Conservation (phyloP, 2,888 invertebrate genomes). For the Dolomedes plantarius region DNA sequence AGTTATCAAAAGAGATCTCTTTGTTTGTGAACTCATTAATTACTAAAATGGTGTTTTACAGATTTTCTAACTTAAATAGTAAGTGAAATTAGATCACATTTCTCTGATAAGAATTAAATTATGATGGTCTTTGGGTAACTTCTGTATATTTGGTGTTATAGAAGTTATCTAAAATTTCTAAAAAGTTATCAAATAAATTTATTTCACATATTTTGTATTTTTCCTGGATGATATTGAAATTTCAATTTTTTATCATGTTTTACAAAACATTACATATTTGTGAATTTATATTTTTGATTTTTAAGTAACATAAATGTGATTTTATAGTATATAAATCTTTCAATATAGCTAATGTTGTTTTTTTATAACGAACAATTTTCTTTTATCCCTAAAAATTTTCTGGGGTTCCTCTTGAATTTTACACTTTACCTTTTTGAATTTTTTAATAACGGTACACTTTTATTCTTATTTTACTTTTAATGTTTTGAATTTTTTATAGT, state of each 20-base stretch:
- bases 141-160: background rate
- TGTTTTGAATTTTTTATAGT: slow-evolving; percentile 7
- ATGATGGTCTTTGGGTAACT: background rate
- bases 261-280: background rate
- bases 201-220: too few species aligned
- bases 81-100: background rate
- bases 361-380: too few species aligned
- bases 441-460: too few species aligned
- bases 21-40: background rate
- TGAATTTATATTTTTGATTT: background rate
- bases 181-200: too few species aligned
- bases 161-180: too few species aligned
- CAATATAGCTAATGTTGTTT: too few species aligned
- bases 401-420: slow-evolving; percentile 50
- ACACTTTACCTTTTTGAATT: background rate
- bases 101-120: background rate
- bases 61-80: background rate
- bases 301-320: background rate
- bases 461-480: too few species aligned
- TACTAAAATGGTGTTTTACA: background rate
- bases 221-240: too few species aligned
- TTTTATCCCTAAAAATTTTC: background rate
- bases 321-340: too few species aligned
- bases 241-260: background rate
- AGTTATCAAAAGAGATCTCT: background rate